phyloP scores from a whole-genome alignment of 2,888 invertebrate genomes.

The Malthinus seriepunctatus region DNA sequence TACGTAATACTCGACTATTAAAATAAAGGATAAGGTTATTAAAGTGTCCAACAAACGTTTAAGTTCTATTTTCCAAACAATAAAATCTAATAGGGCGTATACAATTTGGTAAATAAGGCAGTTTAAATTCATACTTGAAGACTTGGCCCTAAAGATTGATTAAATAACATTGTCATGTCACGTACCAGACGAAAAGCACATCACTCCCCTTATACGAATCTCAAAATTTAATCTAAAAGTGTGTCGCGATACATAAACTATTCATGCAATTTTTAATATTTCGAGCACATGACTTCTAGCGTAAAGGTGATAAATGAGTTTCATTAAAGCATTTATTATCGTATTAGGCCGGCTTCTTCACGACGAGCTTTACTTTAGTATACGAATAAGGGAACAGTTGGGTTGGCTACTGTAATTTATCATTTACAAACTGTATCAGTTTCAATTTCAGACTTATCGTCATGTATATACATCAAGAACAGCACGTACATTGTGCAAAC shows the following conservation, averaged over 20 bases:
- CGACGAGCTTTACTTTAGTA: slow-evolving; percentile 15
- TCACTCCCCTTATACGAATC: slow-evolving; percentile 23
- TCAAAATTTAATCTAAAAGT: slow-evolving; percentile 34
- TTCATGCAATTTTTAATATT: slow-evolving; percentile 36
- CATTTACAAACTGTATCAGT: slow-evolving; percentile 25
- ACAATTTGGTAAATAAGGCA: slow-evolving; percentile 44
- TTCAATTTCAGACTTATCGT: slow-evolving; percentile 13
- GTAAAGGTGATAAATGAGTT: slow-evolving; percentile 36
- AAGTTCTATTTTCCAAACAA: slow-evolving; percentile 32
- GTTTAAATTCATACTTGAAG: slow-evolving; percentile 46
- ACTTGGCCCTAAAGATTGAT: slow-evolving; percentile 38
- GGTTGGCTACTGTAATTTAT: slow-evolving; percentile 27
- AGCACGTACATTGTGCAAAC: background rate
- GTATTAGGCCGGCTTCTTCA: slow-evolving; percentile 28
- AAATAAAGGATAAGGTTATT: no score
- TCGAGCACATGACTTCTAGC: slow-evolving; percentile 24
- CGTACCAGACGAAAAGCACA: slow-evolving; percentile 37
- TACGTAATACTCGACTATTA: no score
- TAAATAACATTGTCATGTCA: slow-evolving; percentile 46
- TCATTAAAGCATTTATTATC: slow-evolving; percentile 37
- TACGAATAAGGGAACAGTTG: slow-evolving; percentile 25
- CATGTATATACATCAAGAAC: background rate
- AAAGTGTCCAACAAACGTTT: no score
- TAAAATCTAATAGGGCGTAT: slow-evolving; percentile 44
- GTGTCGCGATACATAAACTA: slow-evolving; percentile 33